Evolutionary conservation across 1,140 invertebrate genomes (phyloP).

Genomic region (Doryteuthis pealeii): DNA sequence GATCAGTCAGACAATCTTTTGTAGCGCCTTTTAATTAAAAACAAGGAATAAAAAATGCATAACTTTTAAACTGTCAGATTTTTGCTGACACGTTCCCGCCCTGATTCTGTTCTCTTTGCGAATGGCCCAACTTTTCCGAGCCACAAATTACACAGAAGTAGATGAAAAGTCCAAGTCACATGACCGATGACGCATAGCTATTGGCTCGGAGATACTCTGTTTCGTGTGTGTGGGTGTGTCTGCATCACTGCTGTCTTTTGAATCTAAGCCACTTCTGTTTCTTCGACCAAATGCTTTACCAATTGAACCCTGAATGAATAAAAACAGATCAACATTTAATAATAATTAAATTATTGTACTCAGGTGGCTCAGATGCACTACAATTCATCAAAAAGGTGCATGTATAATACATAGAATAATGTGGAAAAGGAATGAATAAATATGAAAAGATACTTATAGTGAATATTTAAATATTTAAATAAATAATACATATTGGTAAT

Average conservation of each 20-base stretch:
- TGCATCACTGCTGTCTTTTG: slow-evolving; percentile 27
- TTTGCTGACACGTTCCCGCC: no score
- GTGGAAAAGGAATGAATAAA: neutral
- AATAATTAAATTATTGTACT: no score
- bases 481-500: no score
- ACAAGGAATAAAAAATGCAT: no score
- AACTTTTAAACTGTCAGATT: no score
- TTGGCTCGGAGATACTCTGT: slow-evolving; percentile 35
- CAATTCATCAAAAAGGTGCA: no score
- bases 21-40: no score
- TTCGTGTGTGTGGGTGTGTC: slow-evolving; percentile 26
- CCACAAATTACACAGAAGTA: neutral
- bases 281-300: slow-evolving; percentile 74
- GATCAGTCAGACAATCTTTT: no score
- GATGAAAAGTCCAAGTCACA: neutral
- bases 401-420: no score
- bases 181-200: slow-evolving; percentile 30
- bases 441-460: neutral
- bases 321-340: neutral
- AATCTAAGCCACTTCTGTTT: slow-evolving; percentile 62
- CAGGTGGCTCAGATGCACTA: no score
- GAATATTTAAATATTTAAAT: no score
- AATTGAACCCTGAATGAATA: slow-evolving; percentile 70
- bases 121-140: neutral
- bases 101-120: neutral